These are phyloP conservation scores for Rotaria sp. DNA, from an alignment of 2,888 invertebrate genomes.

Conservation along the genomic window DNA sequence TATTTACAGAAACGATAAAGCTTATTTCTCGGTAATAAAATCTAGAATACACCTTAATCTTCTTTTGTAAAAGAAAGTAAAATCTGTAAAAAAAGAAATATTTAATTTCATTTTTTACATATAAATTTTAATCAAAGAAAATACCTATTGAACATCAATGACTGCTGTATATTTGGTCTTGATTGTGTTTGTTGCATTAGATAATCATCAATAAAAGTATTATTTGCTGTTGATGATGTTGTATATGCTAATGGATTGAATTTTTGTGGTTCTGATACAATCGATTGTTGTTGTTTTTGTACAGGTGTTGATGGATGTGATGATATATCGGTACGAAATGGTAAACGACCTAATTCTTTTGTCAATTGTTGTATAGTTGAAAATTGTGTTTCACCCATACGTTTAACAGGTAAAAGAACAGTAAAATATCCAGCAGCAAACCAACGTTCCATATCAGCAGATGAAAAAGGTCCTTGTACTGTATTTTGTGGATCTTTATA, in stretches of 20 bases:
- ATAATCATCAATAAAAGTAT: not conserved
- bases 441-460: conserved; percentile 92
- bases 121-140: no score
- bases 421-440: conserved; percentile 84
- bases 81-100: no score
- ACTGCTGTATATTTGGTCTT: not conserved
- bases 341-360: conserved; percentile 64
- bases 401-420: conserved; percentile 68
- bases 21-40: no score
- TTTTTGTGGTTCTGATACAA: not conserved
- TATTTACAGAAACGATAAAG: no score
- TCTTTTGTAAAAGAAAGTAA: no score
- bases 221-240: not conserved
- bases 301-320: not conserved
- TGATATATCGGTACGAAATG: conserved; percentile 48
- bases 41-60: no score
- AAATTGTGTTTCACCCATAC: conserved; percentile 71
- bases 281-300: not conserved
- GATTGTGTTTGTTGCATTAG: not conserved
- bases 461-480: conserved; percentile 70
- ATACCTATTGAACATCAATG: not conserved
- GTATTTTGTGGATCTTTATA: conserved; percentile 75
- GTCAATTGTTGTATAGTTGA: conserved; percentile 72
- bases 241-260: not conserved
- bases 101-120: no score